Evolutionary conservation across 2,888 invertebrate species (phyloP), one percentile per base, ranked within the genome.

Genomic region (Meloe dianella): DNA sequence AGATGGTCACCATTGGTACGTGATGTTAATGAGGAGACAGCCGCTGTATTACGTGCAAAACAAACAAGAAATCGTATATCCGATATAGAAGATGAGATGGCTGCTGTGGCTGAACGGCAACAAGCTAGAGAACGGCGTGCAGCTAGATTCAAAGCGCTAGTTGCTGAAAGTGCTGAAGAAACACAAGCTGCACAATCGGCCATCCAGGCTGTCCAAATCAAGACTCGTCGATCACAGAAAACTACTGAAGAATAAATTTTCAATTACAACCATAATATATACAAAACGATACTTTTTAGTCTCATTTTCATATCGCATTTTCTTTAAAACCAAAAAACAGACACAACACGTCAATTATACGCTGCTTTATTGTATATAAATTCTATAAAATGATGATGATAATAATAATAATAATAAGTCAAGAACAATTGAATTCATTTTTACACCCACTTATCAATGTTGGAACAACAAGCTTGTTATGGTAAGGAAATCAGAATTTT

Each of bases 1-100:
- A 89, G 88, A 78, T 91, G 91, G 91, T 85, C 88, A 0, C 88
- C 89, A n/a, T 65, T 91, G 14, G 68, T 68, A 56, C 66, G 73
- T 9, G 87, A 86, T 57, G 79, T 81, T 20, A 85, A 85, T 8
- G 84, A 85, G 0, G 85, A 85, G 68, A 86, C 85, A 68, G 88
- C 88, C 0, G 92, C 92, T 0, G 86, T 87, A 22, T 85, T 86
- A 57, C 83, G 93, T 60, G 92, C 92, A 0, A 88, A 87, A 74
- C 88, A 87, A 64, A 76, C 81, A 1, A 87, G 90, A 71, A 91
- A 91, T 10, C 87, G 92, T 59, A 84, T 93, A 20, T 87, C 86
- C 41, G 92, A 92, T 76, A 84, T 93, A 56, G 92, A 93, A 77
- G 89, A 89, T 60, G 93, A 93, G 82, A 92, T 92, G 90, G 87